Base-by-base conservation (phyloP, 2,113 vertebrate genomes). In the Megaceryle maxima region DNA sequence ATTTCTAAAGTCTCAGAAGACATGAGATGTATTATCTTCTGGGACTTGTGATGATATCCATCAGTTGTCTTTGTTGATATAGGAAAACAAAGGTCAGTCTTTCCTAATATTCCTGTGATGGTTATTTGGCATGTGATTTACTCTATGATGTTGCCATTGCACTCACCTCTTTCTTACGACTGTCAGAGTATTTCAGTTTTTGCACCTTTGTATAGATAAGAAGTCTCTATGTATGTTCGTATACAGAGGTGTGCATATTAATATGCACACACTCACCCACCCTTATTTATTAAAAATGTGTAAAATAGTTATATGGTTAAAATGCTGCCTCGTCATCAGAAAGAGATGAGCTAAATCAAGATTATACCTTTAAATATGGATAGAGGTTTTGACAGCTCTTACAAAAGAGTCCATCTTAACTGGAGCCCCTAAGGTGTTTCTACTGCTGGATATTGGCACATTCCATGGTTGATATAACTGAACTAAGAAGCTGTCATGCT, bases 161-260 rank as follows among this genome's bases (percentile, higher is more conserved):
- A 12, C 31, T 85, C 66, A 15, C 9, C 37, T 85, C 33, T 53
- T 74, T 18, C 11, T 37, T 51, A 28, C 0, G 2, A 3, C 46
- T 60, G 7, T 26, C 43, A 13, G 37, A 43, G 21, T 22, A 33
- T 43, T 78, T 76, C 44, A 53, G 28, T 31, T 76, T 51, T 69
- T 81, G 16, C 12, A 12, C 33, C 24, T 68, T 46, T 2, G 0
- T 19, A 2, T 14, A 4, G 5, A 2, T 5, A 26, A n/a, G 11
- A 16, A 7, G 44, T 26, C 39, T 5, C 1, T 29, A 18, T 15
- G 16, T 50, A 4, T 62, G 17, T 21, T 62, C 16, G 7, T 20
- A 26, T 2, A 22, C 7, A 43, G 20, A 19, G 1, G 3, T 3
- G 6, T 55, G 39, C 24, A 51, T 51, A 24, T 17, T 48, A 67